phyloP scores from a whole-genome alignment of 2,888 invertebrate genomes.

The Dynastes maya region DNA sequence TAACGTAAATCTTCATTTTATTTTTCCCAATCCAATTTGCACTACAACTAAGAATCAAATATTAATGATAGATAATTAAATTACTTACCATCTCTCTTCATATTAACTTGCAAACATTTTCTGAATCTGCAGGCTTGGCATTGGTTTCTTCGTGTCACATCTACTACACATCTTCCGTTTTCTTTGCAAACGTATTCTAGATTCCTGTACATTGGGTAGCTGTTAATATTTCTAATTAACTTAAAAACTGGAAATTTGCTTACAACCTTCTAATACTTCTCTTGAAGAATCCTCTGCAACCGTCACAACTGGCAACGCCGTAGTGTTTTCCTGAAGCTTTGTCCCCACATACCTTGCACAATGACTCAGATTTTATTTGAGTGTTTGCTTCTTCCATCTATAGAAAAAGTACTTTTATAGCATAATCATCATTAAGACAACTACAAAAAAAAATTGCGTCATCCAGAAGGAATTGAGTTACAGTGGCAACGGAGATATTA shows the following conservation, averaged over 20 bases:
- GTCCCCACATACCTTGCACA: slow-evolving; percentile 93
- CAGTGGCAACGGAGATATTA: too few relatives aligned
- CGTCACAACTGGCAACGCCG: slow-evolving; percentile 91
- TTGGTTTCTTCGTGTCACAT: slow-evolving; percentile 93
- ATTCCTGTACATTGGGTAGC: slow-evolving; percentile 74
- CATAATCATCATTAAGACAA: background rate
- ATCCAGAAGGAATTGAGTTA: too few relatives aligned
- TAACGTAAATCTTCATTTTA: too few relatives aligned
- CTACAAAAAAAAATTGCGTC: too few relatives aligned
- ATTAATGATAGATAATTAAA: too few relatives aligned
- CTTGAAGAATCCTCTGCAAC: slow-evolving; percentile 95
- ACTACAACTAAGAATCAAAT: too few relatives aligned
- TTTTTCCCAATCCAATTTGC: too few relatives aligned
- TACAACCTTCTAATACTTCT: slow-evolving; percentile 87
- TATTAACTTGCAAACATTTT: slow-evolving; percentile 92
- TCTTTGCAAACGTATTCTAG: slow-evolving; percentile 95
- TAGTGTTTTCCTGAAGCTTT: slow-evolving; percentile 91
- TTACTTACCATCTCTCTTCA: slow-evolving; percentile 92
- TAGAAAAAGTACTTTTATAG: slow-evolving; percentile 41
- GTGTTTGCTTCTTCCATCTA: slow-evolving; percentile 65
- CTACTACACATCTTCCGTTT: slow-evolving; percentile 88
- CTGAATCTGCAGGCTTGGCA: slow-evolving; percentile 95
- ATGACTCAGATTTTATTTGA: slow-evolving; percentile 72
- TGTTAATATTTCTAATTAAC: background rate
- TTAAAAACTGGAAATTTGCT: background rate